Evolutionary conservation across 2,113 vertebrate genomes (phyloP).

Genomic region (Origma solitaria): DNA sequence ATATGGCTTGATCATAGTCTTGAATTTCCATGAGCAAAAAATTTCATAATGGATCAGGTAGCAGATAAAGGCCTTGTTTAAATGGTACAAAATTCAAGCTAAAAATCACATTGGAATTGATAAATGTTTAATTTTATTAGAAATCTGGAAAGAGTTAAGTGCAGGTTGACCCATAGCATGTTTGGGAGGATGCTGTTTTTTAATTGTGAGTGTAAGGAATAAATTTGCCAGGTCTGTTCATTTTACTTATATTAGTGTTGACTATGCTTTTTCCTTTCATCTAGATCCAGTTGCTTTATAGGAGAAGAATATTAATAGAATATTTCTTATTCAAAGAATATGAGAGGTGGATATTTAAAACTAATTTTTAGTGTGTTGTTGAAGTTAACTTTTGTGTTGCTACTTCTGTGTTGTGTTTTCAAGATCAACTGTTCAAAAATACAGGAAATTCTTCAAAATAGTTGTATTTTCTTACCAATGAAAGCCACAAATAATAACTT

Average conservation of each 20-base stretch:
- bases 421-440: not conserved
- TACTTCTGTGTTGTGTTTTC: not conserved
- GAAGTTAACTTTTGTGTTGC: not conserved
- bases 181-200: not conserved
- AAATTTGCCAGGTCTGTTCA: not conserved
- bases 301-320: not conserved
- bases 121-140: not conserved
- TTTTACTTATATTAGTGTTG: not conserved
- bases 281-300: not conserved
- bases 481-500: not conserved
- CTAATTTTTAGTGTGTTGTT: not conserved
- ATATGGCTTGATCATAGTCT: not conserved
- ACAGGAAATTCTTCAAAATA: not conserved
- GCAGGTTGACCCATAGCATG: not conserved
- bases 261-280: not conserved
- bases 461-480: not conserved
- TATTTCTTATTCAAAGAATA: too few relatives aligned
- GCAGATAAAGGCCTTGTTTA: not conserved
- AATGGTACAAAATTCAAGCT: not conserved
- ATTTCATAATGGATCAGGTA: not conserved
- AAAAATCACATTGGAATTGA: not conserved
- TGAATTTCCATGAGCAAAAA: not conserved
- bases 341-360: not conserved
- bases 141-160: not conserved
- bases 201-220: not conserved